phyloP scores from a whole-genome alignment of 1,140 invertebrate genomes.

The Nephila pilipes region DNA sequence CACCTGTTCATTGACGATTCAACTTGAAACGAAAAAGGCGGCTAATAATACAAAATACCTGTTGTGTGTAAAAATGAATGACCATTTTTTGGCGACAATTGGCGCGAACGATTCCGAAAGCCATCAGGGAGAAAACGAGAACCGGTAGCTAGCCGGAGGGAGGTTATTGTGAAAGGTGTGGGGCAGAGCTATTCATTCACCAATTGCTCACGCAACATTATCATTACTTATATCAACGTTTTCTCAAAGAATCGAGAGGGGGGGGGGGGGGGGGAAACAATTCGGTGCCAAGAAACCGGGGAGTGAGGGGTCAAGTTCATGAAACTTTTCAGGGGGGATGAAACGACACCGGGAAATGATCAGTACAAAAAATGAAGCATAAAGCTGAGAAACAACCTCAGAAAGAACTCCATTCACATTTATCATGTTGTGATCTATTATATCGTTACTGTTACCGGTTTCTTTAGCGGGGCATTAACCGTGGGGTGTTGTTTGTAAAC shows the following conservation, averaged over 20 bases:
- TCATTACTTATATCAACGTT: slow-evolving; percentile 74
- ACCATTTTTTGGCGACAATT: slow-evolving; percentile 25
- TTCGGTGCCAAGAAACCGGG: not conserved
- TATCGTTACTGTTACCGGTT: slow-evolving; percentile 74
- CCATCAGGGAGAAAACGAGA: not conserved
- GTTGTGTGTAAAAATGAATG: not conserved
- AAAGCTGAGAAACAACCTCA: slow-evolving; percentile 60
- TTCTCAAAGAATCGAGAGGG: slow-evolving; percentile 65
- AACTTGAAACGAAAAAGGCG: not conserved
- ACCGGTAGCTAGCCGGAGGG: slow-evolving; percentile 50
- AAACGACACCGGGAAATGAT: slow-evolving; percentile 57
- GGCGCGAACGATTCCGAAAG: slow-evolving; percentile 14
- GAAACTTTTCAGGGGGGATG: slow-evolving; percentile 47
- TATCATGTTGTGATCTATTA: slow-evolving; percentile 72
- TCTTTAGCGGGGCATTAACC: slow-evolving; percentile 57
- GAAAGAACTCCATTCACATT: slow-evolving; percentile 67
- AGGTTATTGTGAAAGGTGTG: slow-evolving; percentile 42
- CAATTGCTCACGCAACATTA: slow-evolving; percentile 72
- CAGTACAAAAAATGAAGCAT: slow-evolving; percentile 62
- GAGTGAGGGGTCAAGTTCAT: slow-evolving; percentile 57
- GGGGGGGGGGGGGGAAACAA: slow-evolving; percentile 38
- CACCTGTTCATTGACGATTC: no score
- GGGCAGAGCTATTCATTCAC: slow-evolving; percentile 51
- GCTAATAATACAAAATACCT: not conserved
- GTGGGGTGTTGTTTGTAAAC: slow-evolving; percentile 69